Conservation (phyloP, 1,140 invertebrate genomes). For the Orchestia grillus region DNA sequence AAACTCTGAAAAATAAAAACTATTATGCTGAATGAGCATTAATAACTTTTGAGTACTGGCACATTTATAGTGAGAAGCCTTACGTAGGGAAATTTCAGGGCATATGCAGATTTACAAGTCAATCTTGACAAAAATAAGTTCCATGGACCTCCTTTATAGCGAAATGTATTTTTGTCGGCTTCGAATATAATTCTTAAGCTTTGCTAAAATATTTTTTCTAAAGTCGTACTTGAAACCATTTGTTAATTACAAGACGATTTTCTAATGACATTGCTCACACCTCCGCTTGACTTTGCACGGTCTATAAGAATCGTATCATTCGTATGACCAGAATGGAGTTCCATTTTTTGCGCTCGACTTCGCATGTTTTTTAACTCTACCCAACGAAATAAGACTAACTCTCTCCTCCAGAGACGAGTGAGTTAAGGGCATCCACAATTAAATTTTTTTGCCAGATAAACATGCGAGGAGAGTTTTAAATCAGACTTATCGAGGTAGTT, state of each 20-base stretch:
- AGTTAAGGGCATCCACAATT: conserved; percentile 2
- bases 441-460: conserved; percentile 21
- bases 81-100: too few species aligned
- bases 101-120: too few species aligned
- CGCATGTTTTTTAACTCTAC: background rate
- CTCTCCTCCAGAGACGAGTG: background rate
- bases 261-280: background rate
- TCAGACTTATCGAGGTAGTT: conserved; percentile 48
- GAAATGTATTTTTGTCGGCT: too few species aligned
- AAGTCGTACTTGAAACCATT: background rate
- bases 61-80: too few species aligned
- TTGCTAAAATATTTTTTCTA: background rate
- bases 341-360: background rate
- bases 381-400: background rate
- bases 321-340: background rate
- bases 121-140: too few species aligned
- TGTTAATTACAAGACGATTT: background rate
- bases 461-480: conserved; percentile 50
- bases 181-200: too few species aligned
- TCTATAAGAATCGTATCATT: background rate
- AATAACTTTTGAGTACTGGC: too few species aligned
- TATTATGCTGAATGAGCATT: too few species aligned
- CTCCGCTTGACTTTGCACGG: background rate
- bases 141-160: too few species aligned
- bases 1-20: too few species aligned